These are phyloP conservation scores for Pungitius pungitius DNA, from an alignment of 2,113 vertebrate genomes.

Conservation along the genomic window DNA sequence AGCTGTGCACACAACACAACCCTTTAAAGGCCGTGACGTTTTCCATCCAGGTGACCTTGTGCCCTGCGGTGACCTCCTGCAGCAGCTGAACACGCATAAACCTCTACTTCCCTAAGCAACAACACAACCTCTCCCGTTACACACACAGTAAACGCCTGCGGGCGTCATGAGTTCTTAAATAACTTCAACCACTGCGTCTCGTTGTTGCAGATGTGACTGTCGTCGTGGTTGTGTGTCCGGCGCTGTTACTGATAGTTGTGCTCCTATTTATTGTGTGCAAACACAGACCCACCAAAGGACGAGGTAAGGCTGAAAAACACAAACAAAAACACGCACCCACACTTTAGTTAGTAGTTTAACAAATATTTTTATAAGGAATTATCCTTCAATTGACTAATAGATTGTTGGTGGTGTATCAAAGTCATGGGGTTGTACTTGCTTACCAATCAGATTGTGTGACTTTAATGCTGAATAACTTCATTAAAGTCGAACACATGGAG, in stretches of 20 bases:
- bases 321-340: not conserved
- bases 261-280: constrained; percentile 20
- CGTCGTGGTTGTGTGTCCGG: not conserved
- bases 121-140: not conserved
- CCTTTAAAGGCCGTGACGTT: not conserved
- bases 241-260: not conserved
- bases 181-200: not conserved
- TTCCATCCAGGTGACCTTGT: not conserved
- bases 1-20: not conserved
- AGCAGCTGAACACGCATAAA: not conserved
- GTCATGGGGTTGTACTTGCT: not conserved
- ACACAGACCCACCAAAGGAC: not conserved
- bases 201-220: not conserved
- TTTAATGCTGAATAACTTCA: not conserved
- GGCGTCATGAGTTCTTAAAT: not conserved
- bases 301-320: constrained; percentile 30
- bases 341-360: not conserved
- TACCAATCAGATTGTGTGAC: not conserved
- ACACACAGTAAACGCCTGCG: not conserved
- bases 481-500: not conserved
- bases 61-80: not conserved
- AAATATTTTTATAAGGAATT: not conserved
- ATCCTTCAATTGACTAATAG: not conserved
- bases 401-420: not conserved
- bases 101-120: not conserved